Percentiles rank a stretch among this genome's conserved stretches.
phyloP scores from a whole-genome alignment of 1,140 invertebrate species.

The Spodoptera litura region DNA sequence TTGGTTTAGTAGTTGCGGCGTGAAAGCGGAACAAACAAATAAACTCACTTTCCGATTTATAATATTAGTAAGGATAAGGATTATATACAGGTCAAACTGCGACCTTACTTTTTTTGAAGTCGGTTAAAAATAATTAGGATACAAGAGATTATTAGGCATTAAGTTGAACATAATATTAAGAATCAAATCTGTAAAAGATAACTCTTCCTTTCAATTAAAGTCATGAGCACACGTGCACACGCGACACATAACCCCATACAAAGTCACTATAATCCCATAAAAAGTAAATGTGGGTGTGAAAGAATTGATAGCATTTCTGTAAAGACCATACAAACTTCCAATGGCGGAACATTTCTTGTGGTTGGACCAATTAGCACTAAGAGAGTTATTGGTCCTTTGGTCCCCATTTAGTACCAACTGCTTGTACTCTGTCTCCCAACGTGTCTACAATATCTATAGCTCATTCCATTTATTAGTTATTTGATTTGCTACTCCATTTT shows the following conservation, averaged over 20 bases:
- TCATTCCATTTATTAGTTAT: constrained; percentile 1
- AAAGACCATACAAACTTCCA: constrained; percentile 1
- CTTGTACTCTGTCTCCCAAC: neutral
- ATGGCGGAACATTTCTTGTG: constrained; percentile 1
- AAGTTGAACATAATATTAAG: no score
- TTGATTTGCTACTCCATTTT: constrained; percentile 6
- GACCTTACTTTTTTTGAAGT: no score
- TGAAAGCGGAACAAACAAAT: no score
- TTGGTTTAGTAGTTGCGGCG: no score
- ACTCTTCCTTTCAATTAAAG: no score
- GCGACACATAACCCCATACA: constrained; percentile 4
- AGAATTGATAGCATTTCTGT: constrained; percentile 3
- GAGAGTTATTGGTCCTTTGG: constrained; percentile 2
- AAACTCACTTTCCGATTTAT: no score
- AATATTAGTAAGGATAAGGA: no score
- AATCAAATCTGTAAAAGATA: no score
- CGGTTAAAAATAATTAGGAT: no score
- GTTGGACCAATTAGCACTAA: constrained; percentile 8
- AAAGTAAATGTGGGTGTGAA: constrained; percentile 8
- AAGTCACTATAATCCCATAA: neutral
- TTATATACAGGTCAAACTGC: no score
- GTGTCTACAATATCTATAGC: constrained; percentile 14
- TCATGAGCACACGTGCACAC: neutral
- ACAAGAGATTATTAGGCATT: no score
- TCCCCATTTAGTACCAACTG: constrained; percentile 1